Evolutionary conservation across 2,888 invertebrate genomes (phyloP).

Genomic region (Sepioteuthis lessoniana): DNA sequence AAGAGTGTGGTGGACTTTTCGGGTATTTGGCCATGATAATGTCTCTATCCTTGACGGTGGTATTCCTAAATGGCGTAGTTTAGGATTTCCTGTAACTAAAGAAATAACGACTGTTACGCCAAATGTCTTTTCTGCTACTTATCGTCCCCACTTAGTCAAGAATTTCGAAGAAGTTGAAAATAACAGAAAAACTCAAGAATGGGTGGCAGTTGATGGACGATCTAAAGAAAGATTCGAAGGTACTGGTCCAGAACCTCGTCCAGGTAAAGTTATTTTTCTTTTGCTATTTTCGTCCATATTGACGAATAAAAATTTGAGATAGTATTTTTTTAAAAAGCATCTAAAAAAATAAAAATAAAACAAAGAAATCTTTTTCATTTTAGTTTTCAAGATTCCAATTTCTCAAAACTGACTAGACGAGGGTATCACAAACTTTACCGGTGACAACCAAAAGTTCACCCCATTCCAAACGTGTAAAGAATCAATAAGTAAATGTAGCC

Average conservation of each 20-base stretch:
- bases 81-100: slow-evolving; percentile 55
- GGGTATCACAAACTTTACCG: too few species aligned
- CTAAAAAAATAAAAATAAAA: too few species aligned
- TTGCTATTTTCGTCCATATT: too few species aligned
- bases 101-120: slow-evolving; percentile 52
- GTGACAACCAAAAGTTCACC: too few species aligned
- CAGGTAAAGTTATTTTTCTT: slow-evolving; percentile 58
- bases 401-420: too few species aligned
- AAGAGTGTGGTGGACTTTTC: slow-evolving; percentile 72
- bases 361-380: too few species aligned
- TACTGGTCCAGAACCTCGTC: slow-evolving; percentile 68
- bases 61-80: slow-evolving; percentile 64
- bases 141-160: slow-evolving; percentile 60
- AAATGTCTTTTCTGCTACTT: slow-evolving; percentile 59
- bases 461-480: too few species aligned
- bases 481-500: too few species aligned
- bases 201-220: slow-evolving; percentile 69
- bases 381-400: too few species aligned
- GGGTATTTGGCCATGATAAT: slow-evolving; percentile 67
- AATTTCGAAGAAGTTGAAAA: slow-evolving; percentile 65
- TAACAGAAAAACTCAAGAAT: slow-evolving; percentile 61
- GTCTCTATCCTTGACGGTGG: slow-evolving; percentile 71
- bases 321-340: too few species aligned
- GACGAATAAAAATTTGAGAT: too few species aligned
- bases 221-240: slow-evolving; percentile 69